Base-by-base conservation (phyloP, 1,140 invertebrate genomes). In the Oryzaephilus surinamensis region DNA sequence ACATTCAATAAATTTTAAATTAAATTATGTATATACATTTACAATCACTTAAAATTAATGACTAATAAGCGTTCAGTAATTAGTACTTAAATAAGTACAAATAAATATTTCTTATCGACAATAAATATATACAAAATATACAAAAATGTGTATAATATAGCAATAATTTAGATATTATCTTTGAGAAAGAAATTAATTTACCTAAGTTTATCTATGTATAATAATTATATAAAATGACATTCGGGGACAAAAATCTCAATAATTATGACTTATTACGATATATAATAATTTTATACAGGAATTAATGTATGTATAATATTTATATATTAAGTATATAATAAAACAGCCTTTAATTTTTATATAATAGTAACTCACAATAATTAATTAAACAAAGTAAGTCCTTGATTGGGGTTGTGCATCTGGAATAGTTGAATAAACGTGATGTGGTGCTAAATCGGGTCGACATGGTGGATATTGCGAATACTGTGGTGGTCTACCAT, bases 381-480 rank as follows among this genome's bases (percentile, higher is more conserved):
- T n/a, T n/a, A n/a, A n/a, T 60, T 44, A 63, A 27, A 63, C 61
- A 46, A 63, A 63, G 36, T 63, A 63, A 37, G 61, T 63, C 40
- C 59, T 51, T 11, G 56, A 48, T 34, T 60, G 58, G n/a, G 51
- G 51, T 49, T 54, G 51, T 6, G 46, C 46, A 31, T 63, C 61
- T 6, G 61, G 59, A 44, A 63, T 63, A 13, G 61, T 61, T 1
- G 59, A 61, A 38, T 63, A 63, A 11, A 63, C 58, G 30, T 63
- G 61, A 40, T 60, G 50, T 16, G 44, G 16, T 28, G 53, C 48
- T 6, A 14, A 27, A 5, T 17, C 16, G 19, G 48, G 39, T 27
- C 54, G 41, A 27, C 48, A 58, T 24, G 43, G 42, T 15, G 54
- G 55, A 35, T 48, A 52, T 33, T 58, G 55, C 3, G 47, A 48